Percentiles rank a stretch among this genome's conserved stretches.
Conservation (phyloP, 2,888 invertebrate species). For the Cremastinae sp. region DNA sequence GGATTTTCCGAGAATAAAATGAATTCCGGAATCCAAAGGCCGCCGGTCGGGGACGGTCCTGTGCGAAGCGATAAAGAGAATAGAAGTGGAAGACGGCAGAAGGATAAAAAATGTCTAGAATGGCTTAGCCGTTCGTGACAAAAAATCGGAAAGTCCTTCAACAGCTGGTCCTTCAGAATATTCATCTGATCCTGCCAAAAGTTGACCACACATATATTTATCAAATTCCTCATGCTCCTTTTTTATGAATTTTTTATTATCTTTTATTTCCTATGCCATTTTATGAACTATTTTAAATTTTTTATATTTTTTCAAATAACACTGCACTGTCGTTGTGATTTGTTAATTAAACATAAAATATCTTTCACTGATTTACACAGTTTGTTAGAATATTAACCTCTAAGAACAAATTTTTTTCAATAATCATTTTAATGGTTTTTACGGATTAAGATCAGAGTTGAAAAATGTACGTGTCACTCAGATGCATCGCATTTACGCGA, state of each 20-base stretch:
- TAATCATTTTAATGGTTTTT: too few species aligned
- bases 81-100: background rate
- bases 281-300: too few species aligned
- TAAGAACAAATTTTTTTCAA: too few species aligned
- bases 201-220: slow-evolving; percentile 14
- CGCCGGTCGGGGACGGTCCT: background rate
- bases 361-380: too few species aligned
- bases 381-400: too few species aligned
- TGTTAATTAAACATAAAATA: too few species aligned
- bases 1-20: slow-evolving; percentile 26
- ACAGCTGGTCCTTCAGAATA: slow-evolving; percentile 23
- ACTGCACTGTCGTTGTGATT: too few species aligned
- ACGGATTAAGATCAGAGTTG: too few species aligned
- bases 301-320: too few species aligned
- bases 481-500: background rate
- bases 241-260: background rate
- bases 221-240: slow-evolving; percentile 10
- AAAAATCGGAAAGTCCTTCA: slow-evolving; percentile 7
- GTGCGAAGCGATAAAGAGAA: background rate
- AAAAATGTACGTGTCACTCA: too few species aligned
- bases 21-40: slow-evolving; percentile 18
- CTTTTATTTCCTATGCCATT: background rate
- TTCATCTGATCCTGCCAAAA: slow-evolving; percentile 27
- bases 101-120: background rate
- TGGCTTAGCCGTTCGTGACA: background rate